Conservation (phyloP, 2,797 vertebrate species). For the Prionace glauca region DNA sequence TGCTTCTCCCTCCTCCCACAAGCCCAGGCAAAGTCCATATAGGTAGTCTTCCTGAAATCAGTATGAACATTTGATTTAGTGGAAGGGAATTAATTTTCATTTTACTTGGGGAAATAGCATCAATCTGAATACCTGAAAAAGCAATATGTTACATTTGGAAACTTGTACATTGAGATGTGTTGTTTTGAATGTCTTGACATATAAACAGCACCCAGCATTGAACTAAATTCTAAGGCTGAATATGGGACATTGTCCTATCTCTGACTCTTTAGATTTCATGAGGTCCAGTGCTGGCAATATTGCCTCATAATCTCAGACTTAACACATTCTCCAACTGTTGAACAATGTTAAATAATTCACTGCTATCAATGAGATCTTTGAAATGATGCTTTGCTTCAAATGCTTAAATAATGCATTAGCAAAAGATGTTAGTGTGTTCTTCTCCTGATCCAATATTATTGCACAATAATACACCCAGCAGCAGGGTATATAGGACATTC, state of each 20-base stretch:
- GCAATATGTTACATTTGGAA: neutral
- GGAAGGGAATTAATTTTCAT: neutral
- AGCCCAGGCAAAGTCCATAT: neutral
- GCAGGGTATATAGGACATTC: neutral
- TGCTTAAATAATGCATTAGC: neutral
- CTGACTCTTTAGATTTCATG: neutral
- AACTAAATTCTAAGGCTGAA: neutral
- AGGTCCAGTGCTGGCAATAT: too few species aligned
- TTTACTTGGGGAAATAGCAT: neutral
- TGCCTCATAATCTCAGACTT: neutral
- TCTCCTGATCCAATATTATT: neutral
- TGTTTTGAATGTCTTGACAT: neutral
- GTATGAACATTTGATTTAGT: neutral
- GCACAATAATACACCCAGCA: neutral
- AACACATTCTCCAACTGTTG: neutral
- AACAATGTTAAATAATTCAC: conserved; percentile 11
- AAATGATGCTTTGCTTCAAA: neutral
- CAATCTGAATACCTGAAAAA: neutral
- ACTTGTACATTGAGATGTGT: neutral
- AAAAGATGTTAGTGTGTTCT: neutral
- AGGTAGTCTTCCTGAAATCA: neutral
- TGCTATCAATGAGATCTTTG: neutral
- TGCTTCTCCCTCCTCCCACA: neutral
- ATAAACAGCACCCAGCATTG: neutral
- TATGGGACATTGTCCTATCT: neutral